These are phyloP conservation scores for Tachuris rubrigastra DNA, from an alignment of 2,113 vertebrate genomes.

Conservation along the genomic window DNA sequence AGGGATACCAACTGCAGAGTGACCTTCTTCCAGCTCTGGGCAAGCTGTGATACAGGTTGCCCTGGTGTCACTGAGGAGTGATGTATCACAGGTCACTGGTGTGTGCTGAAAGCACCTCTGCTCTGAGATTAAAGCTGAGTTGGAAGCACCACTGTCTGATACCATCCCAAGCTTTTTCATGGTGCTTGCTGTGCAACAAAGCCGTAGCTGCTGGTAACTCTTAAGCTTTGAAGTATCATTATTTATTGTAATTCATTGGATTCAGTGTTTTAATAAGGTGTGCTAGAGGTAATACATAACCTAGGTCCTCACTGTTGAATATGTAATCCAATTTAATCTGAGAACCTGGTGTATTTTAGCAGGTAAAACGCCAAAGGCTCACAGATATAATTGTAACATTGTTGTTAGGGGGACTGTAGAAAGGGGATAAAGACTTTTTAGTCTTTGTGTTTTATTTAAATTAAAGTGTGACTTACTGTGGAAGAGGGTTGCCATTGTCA, in stretches of 20 bases:
- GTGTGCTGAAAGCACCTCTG: not conserved
- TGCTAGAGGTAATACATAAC: not conserved
- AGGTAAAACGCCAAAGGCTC: not conserved
- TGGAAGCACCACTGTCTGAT: not conserved
- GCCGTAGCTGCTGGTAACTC: not conserved
- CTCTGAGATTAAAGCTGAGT: not conserved
- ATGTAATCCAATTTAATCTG: not conserved
- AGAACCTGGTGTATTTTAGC: not conserved
- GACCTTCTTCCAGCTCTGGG: not conserved
- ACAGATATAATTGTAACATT: not conserved
- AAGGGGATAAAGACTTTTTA: not conserved
- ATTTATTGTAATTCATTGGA: not conserved
- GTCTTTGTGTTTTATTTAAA: not conserved
- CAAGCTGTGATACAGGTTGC: not conserved
- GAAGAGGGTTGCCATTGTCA: not conserved
- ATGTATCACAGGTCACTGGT: not conserved
- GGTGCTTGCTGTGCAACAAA: not conserved
- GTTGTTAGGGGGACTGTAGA: not conserved
- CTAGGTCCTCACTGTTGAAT: not conserved
- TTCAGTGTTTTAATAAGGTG: not conserved
- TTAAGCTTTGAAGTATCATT: not conserved
- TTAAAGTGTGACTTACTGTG: not conserved
- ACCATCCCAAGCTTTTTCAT: not conserved
- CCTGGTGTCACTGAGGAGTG: not conserved
- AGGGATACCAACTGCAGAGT: not conserved